phyloP scores from a whole-genome alignment of 2,888 invertebrate species.

The Caenorhabditis imperialis region DNA sequence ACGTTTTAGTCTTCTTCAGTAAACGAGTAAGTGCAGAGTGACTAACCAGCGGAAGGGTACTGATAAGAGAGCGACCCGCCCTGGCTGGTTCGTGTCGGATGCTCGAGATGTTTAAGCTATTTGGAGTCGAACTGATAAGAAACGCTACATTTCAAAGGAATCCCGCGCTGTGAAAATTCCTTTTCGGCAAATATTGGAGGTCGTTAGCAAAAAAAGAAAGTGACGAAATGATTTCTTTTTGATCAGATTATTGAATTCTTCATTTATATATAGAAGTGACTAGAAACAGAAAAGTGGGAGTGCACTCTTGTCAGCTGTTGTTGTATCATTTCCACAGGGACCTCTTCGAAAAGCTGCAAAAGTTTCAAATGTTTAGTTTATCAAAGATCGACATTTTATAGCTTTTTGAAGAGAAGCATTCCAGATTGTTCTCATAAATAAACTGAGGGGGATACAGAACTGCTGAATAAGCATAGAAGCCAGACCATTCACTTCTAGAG shows the following conservation, averaged over 20 bases:
- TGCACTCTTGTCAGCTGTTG: no score
- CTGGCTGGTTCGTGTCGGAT: not conserved
- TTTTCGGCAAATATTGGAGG: not conserved
- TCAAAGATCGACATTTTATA: no score
- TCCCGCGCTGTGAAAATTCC: constrained; percentile 11
- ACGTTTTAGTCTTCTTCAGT: constrained; percentile 41
- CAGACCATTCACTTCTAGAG: constrained; percentile 11
- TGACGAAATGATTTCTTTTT: not conserved
- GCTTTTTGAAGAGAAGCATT: no score
- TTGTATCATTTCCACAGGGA: no score
- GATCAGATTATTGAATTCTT: not conserved
- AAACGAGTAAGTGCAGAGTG: constrained; percentile 40
- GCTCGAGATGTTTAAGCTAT: constrained; percentile 2
- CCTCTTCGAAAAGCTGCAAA: no score
- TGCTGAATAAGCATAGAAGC: no score
- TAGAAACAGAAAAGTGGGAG: no score
- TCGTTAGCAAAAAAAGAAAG: not conserved
- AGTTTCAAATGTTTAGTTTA: no score
- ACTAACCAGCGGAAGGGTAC: constrained; percentile 2
- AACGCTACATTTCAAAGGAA: constrained; percentile 8
- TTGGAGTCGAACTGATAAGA: constrained; percentile 12
- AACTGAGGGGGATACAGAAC: no score
- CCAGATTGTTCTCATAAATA: not conserved
- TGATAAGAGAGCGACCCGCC: not conserved
- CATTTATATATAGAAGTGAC: no score